These are phyloP conservation scores for Dastarcus helophoroides DNA, from an alignment of 2,888 invertebrate species.

Conservation along the genomic window DNA sequence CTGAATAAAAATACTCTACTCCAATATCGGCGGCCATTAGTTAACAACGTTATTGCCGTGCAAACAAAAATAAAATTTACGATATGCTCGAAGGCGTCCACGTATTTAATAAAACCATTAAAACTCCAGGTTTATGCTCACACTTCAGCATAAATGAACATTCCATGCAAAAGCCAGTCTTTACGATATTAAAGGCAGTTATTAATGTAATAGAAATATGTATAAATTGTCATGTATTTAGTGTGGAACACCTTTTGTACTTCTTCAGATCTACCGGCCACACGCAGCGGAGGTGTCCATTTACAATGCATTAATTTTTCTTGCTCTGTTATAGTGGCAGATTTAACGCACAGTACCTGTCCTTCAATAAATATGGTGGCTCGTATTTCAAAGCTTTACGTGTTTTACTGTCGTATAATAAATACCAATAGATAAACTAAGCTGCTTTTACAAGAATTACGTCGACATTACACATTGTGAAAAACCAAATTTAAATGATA, in stretches of 20 bases:
- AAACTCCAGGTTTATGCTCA: slow-evolving; percentile 27
- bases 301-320: not conserved
- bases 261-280: too few relatives aligned
- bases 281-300: not conserved
- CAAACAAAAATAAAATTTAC: slow-evolving; percentile 21
- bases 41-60: slow-evolving; percentile 18
- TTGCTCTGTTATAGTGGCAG: too few relatives aligned
- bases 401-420: too few relatives aligned
- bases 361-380: too few relatives aligned
- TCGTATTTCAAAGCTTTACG: too few relatives aligned
- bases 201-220: slow-evolving; percentile 26
- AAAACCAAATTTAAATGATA: too few relatives aligned
- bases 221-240: slow-evolving; percentile 26
- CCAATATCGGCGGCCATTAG: slow-evolving; percentile 19
- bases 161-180: slow-evolving; percentile 21
- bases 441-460: too few relatives aligned
- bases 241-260: too few relatives aligned
- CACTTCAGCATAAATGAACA: slow-evolving; percentile 27
- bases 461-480: too few relatives aligned
- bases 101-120: slow-evolving; percentile 30
- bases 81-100: slow-evolving; percentile 22
- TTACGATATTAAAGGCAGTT: slow-evolving; percentile 24
- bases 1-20: slow-evolving; percentile 17
- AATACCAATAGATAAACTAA: too few relatives aligned
- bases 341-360: too few relatives aligned